phyloP scores from a whole-genome alignment of 2,888 invertebrate species.

The Dryadula phaetusa region DNA sequence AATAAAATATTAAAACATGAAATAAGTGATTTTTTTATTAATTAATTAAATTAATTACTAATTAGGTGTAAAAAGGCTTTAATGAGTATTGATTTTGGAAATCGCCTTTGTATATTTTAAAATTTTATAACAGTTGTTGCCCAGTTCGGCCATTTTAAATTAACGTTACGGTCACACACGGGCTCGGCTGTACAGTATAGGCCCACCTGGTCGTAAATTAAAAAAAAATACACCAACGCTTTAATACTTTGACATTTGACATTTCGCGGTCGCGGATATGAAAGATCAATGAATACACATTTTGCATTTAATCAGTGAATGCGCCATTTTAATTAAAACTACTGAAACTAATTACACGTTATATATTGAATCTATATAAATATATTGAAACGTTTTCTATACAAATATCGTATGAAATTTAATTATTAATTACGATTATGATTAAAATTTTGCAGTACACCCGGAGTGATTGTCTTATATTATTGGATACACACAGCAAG shows the following conservation, averaged over 20 bases:
- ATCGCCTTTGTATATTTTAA: conserved; percentile 10
- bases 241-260: conserved; percentile 10
- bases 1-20: neutral
- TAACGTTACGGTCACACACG: conserved; percentile 25
- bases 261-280: conserved; percentile 3
- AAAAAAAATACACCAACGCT: conserved; percentile 5
- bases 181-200: neutral
- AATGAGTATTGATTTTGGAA: conserved; percentile 18
- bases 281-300: conserved; percentile 15
- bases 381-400: neutral
- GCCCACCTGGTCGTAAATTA: conserved; percentile 8
- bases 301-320: conserved; percentile 1
- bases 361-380: neutral
- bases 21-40: neutral
- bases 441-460: neutral
- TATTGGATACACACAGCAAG: no score
- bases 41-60: neutral
- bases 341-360: neutral
- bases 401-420: neutral
- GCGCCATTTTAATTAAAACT: conserved; percentile 19
- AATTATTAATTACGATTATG: neutral
- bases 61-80: neutral
- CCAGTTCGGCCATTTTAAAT: conserved; percentile 36
- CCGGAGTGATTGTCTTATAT: no score
- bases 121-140: conserved; percentile 9